Conservation (phyloP, 2,888 invertebrate species). For the Scaptomyza polygonia region DNA sequence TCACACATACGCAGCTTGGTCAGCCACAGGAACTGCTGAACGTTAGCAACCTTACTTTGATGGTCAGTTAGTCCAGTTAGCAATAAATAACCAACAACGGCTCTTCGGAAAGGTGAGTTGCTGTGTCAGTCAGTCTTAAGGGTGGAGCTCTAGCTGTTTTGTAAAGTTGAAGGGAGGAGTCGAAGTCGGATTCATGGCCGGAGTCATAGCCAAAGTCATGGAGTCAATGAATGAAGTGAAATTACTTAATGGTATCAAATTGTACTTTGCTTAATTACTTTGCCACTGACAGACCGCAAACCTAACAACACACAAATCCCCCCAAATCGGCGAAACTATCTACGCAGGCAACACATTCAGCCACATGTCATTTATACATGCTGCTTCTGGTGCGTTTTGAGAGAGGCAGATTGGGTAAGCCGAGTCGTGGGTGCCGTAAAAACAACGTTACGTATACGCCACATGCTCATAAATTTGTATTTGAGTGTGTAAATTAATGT, state of each 20-base stretch:
- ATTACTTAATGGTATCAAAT: conserved; percentile 81
- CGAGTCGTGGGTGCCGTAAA: conserved; percentile 73
- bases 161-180: not conserved
- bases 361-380: conserved; percentile 61
- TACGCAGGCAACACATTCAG: too few relatives aligned
- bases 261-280: conserved; percentile 82
- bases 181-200: conserved; percentile 1
- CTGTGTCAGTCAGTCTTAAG: conserved; percentile 5
- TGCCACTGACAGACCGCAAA: conserved; percentile 66
- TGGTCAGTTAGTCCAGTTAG: conserved; percentile 66
- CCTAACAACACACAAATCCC: conserved; percentile 9
- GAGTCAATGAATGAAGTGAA: conserved; percentile 74
- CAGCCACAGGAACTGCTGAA: conserved; percentile 31
- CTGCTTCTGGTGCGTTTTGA: conserved; percentile 6
- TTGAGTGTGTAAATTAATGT: conserved; percentile 10
- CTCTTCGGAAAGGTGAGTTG: conserved; percentile 7
- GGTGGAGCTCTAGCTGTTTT: conserved; percentile 2
- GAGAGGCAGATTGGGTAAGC: conserved; percentile 18
- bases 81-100: conserved; percentile 75
- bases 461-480: conserved; percentile 63
- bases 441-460: conserved; percentile 63
- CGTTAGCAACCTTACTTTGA: conserved; percentile 21
- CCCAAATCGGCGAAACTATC: too few relatives aligned
- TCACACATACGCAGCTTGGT: conserved; percentile 55
- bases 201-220: conserved; percentile 38